These are phyloP conservation scores for Crepidodera aurea DNA, from an alignment of 2,888 invertebrate genomes.

Conservation along the genomic window DNA sequence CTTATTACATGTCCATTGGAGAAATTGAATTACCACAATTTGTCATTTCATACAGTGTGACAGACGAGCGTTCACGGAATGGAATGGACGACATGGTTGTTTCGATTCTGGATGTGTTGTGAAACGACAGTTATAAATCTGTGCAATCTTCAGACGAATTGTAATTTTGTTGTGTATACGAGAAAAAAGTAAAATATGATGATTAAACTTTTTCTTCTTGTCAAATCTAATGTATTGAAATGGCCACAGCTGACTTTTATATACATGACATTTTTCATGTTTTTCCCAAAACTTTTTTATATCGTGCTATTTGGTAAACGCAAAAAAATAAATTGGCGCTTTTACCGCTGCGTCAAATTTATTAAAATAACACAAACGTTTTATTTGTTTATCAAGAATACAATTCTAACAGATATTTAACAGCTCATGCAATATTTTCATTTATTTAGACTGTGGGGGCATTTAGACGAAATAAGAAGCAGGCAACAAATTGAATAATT, in stretches of 20 bases:
- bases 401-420: no score
- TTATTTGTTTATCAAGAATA: no score
- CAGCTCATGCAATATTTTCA: no score
- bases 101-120: conserved; percentile 39
- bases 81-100: conserved; percentile 47
- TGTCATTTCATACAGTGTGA: conserved; percentile 48
- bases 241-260: conserved; percentile 5
- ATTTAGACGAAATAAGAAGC: no score
- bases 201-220: conserved; percentile 20
- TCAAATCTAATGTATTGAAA: conserved; percentile 10
- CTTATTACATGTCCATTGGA: conserved; percentile 45
- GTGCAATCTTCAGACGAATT: conserved; percentile 24
- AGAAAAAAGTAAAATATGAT: conserved; percentile 20
- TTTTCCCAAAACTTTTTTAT: background rate
- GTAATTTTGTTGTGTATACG: conserved; percentile 24
- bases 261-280: background rate
- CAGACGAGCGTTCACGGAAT: conserved; percentile 48
- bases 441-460: no score
- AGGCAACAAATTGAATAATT: no score
- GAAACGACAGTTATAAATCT: conserved; percentile 42
- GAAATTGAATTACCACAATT: conserved; percentile 46
- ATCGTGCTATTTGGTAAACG: background rate
- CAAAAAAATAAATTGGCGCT: background rate
- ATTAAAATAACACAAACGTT: no score
- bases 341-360: no score